A percentile compares a stretch with the other conserved stretches of the same genome.
phyloP scores from a whole-genome alignment of 2,888 invertebrate genomes.

The Cephus pulcher region DNA sequence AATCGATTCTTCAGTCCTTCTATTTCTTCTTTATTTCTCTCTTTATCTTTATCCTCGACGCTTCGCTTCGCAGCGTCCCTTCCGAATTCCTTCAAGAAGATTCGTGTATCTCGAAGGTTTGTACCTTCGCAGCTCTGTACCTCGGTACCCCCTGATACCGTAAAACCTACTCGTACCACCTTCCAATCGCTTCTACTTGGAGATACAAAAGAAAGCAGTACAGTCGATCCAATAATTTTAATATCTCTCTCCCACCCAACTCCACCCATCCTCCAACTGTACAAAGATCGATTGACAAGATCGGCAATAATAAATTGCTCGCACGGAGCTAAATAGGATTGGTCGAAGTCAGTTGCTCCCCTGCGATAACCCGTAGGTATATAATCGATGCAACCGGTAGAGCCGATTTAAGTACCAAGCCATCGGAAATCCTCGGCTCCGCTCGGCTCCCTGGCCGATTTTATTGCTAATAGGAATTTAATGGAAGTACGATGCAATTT shows the following conservation, averaged over 20 bases:
- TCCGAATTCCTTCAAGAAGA: slow-evolving; percentile 19
- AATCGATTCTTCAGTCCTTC: background rate
- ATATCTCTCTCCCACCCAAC: background rate
- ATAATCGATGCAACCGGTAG: slow-evolving; percentile 27
- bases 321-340: background rate
- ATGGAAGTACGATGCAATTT: slow-evolving; percentile 47
- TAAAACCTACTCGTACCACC: background rate
- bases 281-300: background rate
- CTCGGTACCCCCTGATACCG: background rate
- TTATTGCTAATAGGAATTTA: slow-evolving; percentile 59
- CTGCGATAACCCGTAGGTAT: background rate
- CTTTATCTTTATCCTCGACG: background rate
- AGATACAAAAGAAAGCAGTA: background rate
- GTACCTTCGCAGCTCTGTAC: background rate
- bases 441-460: slow-evolving; percentile 38
- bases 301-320: background rate
- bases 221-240: background rate
- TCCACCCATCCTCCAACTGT: background rate
- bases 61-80: slow-evolving; percentile 19
- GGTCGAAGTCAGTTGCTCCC: background rate
- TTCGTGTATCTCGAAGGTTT: background rate
- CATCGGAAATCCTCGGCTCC: slow-evolving; percentile 24
- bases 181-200: background rate
- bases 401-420: slow-evolving; percentile 12
- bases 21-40: background rate